These are phyloP conservation scores for Hydractinia echinata DNA, from an alignment of 30 jellyfish, hydroid and myxozoan genomes.

Conservation along the genomic window DNA sequence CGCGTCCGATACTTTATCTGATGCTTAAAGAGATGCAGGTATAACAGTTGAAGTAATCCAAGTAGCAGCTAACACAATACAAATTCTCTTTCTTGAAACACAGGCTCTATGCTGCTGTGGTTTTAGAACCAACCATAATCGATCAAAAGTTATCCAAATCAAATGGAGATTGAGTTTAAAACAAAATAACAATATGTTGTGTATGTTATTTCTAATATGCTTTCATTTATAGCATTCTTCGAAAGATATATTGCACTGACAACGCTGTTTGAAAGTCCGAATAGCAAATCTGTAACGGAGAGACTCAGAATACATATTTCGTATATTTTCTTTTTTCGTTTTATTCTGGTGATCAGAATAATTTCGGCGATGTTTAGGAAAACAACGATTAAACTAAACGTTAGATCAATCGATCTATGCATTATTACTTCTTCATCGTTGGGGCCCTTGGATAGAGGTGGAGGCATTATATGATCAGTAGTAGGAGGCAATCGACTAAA, in stretches of 20 bases:
- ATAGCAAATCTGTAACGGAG: conserved; percentile 18
- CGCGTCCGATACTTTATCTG: not conserved
- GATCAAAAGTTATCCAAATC: conserved; percentile 20
- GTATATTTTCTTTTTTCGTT: not conserved
- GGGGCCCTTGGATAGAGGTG: no score
- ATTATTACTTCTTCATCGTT: not conserved
- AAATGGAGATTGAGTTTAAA: conserved; percentile 11
- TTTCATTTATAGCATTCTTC: not conserved
- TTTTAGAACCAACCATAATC: conserved; percentile 7
- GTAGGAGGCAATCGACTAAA: no score
- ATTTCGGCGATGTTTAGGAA: not conserved
- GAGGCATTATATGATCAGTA: no score
- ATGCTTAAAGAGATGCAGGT: not conserved
- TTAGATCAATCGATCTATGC: not conserved
- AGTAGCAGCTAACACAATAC: not conserved
- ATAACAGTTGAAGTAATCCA: conserved; percentile 15
- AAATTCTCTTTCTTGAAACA: not conserved
- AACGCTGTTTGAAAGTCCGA: conserved; percentile 20
- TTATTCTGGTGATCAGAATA: not conserved
- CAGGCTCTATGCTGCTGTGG: not conserved
- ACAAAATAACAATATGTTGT: conserved; percentile 17
- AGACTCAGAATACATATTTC: conserved; percentile 11
- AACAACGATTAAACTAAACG: conserved; percentile 16
- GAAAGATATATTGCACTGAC: not conserved
- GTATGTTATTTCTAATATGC: conserved; percentile 3